phyloP scores from a whole-genome alignment of 2,888 invertebrate species.

The Blera fallax region DNA sequence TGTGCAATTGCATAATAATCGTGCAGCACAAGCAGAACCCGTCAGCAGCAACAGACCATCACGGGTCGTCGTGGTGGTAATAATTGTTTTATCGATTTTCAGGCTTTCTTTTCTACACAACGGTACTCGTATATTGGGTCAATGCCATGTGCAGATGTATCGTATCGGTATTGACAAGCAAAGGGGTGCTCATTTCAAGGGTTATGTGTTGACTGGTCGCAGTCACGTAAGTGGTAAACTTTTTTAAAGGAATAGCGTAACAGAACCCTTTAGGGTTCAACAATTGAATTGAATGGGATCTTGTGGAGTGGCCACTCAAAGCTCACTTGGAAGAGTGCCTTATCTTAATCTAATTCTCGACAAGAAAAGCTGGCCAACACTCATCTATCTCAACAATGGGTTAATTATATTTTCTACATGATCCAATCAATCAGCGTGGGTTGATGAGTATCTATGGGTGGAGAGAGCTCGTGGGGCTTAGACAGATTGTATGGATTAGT shows the following conservation, averaged over 20 bases:
- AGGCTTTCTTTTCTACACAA: not conserved
- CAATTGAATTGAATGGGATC: not conserved
- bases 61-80: conserved; percentile 24
- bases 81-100: conserved; percentile 68
- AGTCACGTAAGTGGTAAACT: conserved; percentile 50
- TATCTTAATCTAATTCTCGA: conserved; percentile 21
- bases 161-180: conserved; percentile 25
- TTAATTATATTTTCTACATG: conserved; percentile 45
- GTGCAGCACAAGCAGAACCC: conserved; percentile 28
- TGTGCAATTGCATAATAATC: conserved; percentile 60
- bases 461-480: not conserved
- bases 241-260: not conserved
- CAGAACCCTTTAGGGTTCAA: not conserved
- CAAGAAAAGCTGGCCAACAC: not conserved
- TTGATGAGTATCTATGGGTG: not conserved
- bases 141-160: conserved; percentile 63
- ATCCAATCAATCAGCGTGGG: conserved; percentile 41
- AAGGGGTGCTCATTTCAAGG: not conserved
- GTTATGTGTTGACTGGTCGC: conserved; percentile 31
- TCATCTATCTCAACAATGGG: conserved; percentile 12
- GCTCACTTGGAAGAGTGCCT: not conserved
- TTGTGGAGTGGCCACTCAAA: not conserved
- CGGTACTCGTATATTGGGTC: conserved; percentile 47
- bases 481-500: not conserved
- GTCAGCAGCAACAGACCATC: conserved; percentile 60